Base-by-base conservation (phyloP, 1,140 invertebrate genomes). In the Microplitis demolitor region DNA sequence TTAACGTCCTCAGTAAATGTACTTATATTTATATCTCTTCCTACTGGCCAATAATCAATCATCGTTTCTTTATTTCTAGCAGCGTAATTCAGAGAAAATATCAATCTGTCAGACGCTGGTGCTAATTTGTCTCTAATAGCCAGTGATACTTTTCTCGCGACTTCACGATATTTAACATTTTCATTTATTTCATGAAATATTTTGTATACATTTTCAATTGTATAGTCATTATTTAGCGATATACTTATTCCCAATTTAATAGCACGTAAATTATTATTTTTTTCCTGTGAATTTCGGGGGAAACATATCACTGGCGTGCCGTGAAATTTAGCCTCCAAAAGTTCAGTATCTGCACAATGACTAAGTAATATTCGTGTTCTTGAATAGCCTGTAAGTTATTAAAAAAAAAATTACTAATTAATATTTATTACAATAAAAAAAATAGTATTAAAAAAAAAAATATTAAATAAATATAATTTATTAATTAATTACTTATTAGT, bases 231-330 rank as follows among this genome's bases (percentile, higher is more conserved):
- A 5, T 78, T 71, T 0, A 72, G 66, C 4, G 80, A 73, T 33
- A 77, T 76, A 2, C 76, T 80, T 31, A 86, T 84, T n/a, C 84
- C 84, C 14, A 85, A 72, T 31, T 84, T 78, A 0, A 80, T 58
- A 3, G 79, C 82, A 24, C 84, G 78, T 3, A 74, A 66, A 4
- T 79, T 72, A 60, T 87, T 87, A 63, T 74, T 76, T 0, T 73
- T 71, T 71, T 87, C 86, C 9, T 83, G 74, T 2, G 74, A 14
- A 58, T 80, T 78, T 14, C 84, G 78, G 0, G 86, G 84, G 35
- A 87, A 82, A 67, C 86, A 87, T 53, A 87, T 79, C 61, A 87
- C 54, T n/a, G 86, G 86, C 6, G 80, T 81, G 8, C 86, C 82
- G 54, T 87, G 85, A 60, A 83, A 84, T 14, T 78, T 80, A 14